These are phyloP conservation scores for Dicaeum eximium DNA, from an alignment of 2,113 vertebrate species.

Conservation along the genomic window DNA sequence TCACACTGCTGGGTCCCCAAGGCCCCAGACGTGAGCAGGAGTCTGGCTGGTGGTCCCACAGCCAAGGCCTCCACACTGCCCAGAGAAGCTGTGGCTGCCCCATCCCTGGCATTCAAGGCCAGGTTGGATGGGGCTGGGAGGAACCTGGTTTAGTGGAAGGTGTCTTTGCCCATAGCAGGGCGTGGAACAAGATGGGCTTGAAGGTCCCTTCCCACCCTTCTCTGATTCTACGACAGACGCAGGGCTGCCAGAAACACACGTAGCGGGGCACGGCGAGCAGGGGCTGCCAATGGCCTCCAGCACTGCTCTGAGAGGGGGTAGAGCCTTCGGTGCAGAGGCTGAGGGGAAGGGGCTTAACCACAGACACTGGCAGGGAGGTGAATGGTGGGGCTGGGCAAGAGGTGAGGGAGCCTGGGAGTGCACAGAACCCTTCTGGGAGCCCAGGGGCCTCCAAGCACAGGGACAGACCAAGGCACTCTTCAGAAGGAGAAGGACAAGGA, in stretches of 20 bases:
- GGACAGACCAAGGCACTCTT: neutral
- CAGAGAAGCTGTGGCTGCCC: neutral
- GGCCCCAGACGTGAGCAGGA: neutral
- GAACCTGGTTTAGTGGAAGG: neutral
- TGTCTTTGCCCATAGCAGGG: neutral
- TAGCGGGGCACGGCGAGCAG: neutral
- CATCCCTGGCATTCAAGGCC: neutral
- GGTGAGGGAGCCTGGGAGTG: neutral
- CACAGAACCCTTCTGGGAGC: neutral
- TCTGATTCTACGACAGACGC: neutral
- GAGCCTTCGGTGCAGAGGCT: neutral
- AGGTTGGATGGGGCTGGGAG: neutral
- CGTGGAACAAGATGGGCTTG: neutral
- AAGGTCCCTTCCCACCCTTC: neutral
- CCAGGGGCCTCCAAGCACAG: rapidly evolving
- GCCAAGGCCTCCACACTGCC: neutral
- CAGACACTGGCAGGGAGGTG: neutral
- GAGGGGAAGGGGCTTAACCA: neutral
- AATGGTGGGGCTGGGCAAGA: neutral
- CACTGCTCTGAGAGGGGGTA: neutral
- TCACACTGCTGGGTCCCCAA: rapidly evolving
- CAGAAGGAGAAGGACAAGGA: neutral
- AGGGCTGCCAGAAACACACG: neutral
- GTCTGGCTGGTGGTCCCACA: neutral
- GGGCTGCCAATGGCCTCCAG: neutral